Conservation (phyloP, 2,888 invertebrate genomes). For the Clunio marinus region DNA sequence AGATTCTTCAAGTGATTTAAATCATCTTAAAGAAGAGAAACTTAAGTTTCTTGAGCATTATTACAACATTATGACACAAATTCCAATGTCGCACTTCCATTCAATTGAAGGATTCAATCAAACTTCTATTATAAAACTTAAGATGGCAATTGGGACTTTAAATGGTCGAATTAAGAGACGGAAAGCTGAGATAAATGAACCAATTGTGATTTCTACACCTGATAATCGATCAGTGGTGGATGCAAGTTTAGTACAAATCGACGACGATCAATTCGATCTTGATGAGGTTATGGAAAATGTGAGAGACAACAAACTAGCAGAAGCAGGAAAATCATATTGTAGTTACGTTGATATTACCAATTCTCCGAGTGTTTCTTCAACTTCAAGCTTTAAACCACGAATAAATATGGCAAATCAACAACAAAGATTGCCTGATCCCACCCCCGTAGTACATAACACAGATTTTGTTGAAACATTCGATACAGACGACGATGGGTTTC, state of each 20-base stretch:
- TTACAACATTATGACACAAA: neutral
- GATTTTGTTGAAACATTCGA: neutral
- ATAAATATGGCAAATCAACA: conserved; percentile 21
- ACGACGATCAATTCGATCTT: conserved; percentile 12
- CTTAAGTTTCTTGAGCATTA: neutral
- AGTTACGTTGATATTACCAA: neutral
- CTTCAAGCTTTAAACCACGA: conserved; percentile 12
- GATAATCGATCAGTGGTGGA: no score
- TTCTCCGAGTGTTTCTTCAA: neutral
- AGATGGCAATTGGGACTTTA: neutral
- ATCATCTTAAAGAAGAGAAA: neutral
- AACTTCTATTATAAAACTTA: neutral
- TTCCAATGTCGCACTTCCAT: neutral
- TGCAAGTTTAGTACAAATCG: neutral
- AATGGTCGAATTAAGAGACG: neutral
- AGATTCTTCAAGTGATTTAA: neutral
- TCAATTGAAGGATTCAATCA: neutral
- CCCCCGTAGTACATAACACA: neutral
- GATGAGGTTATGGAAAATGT: conserved; percentile 16
- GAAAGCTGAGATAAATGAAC: no score
- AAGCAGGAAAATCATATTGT: neutral
- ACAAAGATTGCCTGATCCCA: neutral
- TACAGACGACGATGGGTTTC: conserved; percentile 19
- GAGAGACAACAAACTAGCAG: neutral
- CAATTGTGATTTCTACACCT: no score